Conservation (phyloP, 2,888 invertebrate species). For the Drosophila formosana region DNA sequence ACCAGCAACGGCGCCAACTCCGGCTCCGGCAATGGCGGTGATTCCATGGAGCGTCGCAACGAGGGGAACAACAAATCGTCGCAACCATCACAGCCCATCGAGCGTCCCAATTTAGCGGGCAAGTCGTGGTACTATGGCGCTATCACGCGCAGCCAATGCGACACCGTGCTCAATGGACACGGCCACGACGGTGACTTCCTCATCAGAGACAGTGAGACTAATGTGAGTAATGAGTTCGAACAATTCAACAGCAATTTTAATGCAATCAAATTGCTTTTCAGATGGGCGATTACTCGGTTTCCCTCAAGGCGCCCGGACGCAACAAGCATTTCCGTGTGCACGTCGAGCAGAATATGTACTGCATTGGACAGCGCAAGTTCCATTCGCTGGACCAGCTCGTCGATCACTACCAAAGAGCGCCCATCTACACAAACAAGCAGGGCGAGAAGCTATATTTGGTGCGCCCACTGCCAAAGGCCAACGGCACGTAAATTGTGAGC, state of each 20-base stretch:
- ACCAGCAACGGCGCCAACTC: conserved; percentile 70
- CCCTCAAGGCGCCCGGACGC: conserved; percentile 97
- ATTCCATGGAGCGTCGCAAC: conserved; percentile 86
- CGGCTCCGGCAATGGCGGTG: conserved; percentile 80
- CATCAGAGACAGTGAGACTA: conserved; percentile 99
- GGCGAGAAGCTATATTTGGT: conserved; percentile 99
- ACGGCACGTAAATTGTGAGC: conserved; percentile 84
- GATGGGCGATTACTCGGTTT: conserved; percentile 99
- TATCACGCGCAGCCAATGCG: conserved; percentile 98
- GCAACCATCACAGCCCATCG: conserved; percentile 84
- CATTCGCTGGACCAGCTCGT: conserved; percentile 97
- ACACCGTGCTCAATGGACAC: conserved; percentile 96
- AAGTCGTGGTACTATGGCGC: conserved; percentile 99
- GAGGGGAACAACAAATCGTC: conserved; percentile 83
- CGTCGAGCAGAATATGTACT: conserved; percentile 95
- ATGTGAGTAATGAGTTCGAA: conserved; percentile 89
- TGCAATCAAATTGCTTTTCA: conserved; percentile 85
- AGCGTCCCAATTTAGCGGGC: conserved; percentile 90
- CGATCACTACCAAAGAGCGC: conserved; percentile 99
- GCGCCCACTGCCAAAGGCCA: conserved; percentile 93
- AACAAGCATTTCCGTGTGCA: conserved; percentile 99
- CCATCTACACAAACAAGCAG: conserved; percentile 99
- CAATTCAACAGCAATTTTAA: neutral
- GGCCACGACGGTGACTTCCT: conserved; percentile 99
- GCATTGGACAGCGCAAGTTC: conserved; percentile 99